Evolutionary conservation across 2,113 vertebrate genomes (phyloP), one percentile per base, ranked within the genome.

Genomic region (Holacanthus passer): DNA sequence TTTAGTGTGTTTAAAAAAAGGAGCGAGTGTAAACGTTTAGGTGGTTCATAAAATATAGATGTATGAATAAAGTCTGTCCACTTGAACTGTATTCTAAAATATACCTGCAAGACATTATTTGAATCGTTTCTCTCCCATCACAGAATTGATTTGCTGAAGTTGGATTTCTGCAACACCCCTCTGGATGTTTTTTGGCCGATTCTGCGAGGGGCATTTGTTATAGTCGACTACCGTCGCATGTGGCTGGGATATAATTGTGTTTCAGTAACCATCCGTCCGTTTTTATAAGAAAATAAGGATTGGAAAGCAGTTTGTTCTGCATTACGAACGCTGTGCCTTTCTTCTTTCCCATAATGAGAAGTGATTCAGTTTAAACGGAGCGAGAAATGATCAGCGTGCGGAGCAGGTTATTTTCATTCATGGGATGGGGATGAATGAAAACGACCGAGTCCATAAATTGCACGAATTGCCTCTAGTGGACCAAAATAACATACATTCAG

Each of bases 181-280:
- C 31, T 52, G 11, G 1, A 63, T 65, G 77, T 2, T 39, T 58
- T 86, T 84, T 45, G 17, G 4, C 31, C 80, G 39, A 62, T 68
- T 73, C 85, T 70, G 76, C 68, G 60, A 91, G 85, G 67, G 77
- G 80, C 86, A 89, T 91, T 92, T 88, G 82, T 87, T 89, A 74
- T 73, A 89, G 82, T 85, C 71, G 59, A 83, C 32, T 41, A 35
- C 60, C 82, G 87, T 88, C 82, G 77, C 88, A 92, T 93, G 92
- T 91, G 90, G 76, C 53, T 78, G 17, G 69, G 50, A 48, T 50
- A 66, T 66, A 45, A 52, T 56, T 84, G 68, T 67, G 56, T 82
- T 66, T 89, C n/a, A 59, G 39, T 37, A 75, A 68, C 66, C 41
- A 14, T 63, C n/a, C 45, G 12, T 66, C 35, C 0, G 5, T 68